phyloP scores from a whole-genome alignment of 2,113 vertebrate genomes.

The Megaleporinus macrocephalus region DNA sequence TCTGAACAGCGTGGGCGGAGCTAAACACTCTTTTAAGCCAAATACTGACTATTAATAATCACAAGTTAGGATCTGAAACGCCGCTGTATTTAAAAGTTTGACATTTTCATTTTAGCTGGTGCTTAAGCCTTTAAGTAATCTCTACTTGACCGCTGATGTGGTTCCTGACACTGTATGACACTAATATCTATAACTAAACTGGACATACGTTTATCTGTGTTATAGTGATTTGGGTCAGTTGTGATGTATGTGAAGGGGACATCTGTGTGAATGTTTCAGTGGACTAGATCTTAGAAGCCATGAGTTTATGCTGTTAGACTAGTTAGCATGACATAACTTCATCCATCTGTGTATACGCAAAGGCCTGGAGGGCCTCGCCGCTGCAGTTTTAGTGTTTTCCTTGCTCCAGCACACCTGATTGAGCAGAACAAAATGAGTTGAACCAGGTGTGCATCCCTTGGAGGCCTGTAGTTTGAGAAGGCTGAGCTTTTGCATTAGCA shows the following conservation, averaged over 20 bases:
- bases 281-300: background rate
- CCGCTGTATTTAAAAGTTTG: no score
- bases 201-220: background rate
- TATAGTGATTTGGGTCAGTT: background rate
- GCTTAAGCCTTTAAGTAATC: background rate
- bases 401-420: background rate
- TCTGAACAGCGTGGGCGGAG: no score
- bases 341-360: no score
- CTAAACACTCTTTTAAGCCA: no score
- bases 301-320: background rate
- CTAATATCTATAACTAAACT: no score
- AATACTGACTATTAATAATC: no score
- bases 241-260: background rate
- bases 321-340: background rate
- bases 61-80: no score
- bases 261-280: background rate
- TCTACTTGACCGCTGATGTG: background rate
- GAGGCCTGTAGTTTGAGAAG: background rate
- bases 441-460: background rate
- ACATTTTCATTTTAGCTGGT: no score
- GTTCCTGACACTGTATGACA: background rate
- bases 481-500: background rate
- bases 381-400: background rate
- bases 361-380: background rate
- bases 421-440: background rate